Base-by-base conservation (phyloP, 2,888 invertebrate species). In the Thymelicus acteon region DNA sequence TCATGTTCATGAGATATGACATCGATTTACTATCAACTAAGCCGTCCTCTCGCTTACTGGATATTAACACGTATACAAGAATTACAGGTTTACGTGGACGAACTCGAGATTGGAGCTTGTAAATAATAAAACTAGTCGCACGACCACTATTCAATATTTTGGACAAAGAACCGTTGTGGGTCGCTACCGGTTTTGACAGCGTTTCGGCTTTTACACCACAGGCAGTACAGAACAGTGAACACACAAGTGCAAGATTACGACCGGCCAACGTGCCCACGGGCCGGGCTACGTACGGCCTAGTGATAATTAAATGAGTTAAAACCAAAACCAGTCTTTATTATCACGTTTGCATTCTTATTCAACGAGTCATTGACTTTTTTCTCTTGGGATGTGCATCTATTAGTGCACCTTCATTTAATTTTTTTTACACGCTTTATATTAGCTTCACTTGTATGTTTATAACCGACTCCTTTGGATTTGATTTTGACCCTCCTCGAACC, bases 231-330 rank as follows among this genome's bases (percentile, higher is more conserved):
- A 37, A 68, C n/a, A n/a, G n/a, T n/a, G n/a, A n/a, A n/a, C 40
- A 61, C 60, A 15, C 61, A 61, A 44, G 47, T 54, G 52, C 54
- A 49, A 61, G 68, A 68, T 24, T 24, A 24, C 3, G 3, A 3
- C 24, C n/a, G n/a, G n/a, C n/a, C n/a, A n/a, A n/a, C n/a, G n/a
- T n/a, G n/a, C n/a, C n/a, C n/a, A n/a, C 19, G 19, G 19, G 2
- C 19, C 19, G 19, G 19, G 2, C 19, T 19, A 19, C 19, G 19
- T 19, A 19, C 62, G 54, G 7, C 24, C 31, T 31, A 62, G 62
- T 52, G 62, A 68, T 68, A 68, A 68, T 68, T 57, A 68, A 68
- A 62, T 61, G 67, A 48, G 52, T 47, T 68, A 62, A 68, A 68
- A 47, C 67, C 47, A 60, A 62, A 68, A 68, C 68, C 68, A 37